Base-by-base conservation (phyloP, 2,888 invertebrate species). In the Automeris io region DNA sequence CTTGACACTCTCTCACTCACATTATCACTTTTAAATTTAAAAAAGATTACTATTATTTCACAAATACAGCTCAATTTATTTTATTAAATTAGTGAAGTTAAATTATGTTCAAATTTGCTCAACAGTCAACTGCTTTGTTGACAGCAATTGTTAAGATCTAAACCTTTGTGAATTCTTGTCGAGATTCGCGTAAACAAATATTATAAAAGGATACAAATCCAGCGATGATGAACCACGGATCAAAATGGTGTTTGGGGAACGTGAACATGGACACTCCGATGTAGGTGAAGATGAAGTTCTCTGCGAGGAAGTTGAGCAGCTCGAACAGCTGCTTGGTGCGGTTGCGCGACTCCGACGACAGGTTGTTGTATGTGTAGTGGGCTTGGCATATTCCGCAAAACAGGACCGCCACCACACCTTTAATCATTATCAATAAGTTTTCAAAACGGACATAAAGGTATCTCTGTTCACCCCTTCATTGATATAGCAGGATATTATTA, bases 311-410 rank as follows among this genome's bases (percentile, higher is more conserved):
- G 85, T 98, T 98, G 47, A 98, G 89, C 58, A 98, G 83, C 71
- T 97, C 96, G 80, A 97, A 97, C 59, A 97, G 89, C 73, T 96
- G 95, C 78, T 97, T 97, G 19, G 97, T 97, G 49, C 96, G 88
- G 49, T 90, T 90, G 51, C 96, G 90, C 0, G 97, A 96, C 66
- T 96, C 95, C 38, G 91, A 89, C 0, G 97, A 97, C 22, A 98
- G 82, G 80, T 98, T 98, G 82, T 99, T 98, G 85, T 96, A 98
- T 0, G 99, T 99, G 76, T 99, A 99, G 82, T 99, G 99, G 12
- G 99, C 99, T 83, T 99, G 99, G 67, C 97, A 98, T 61, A 99
- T 99, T 18, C 99, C 99, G 81, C 99, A 99, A 81, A 99, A 99
- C 32, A 99, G 75, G 0, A 99, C 98, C 35, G 99, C 96, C 7